phyloP scores from a whole-genome alignment of 2,888 invertebrate species.

The Scelioninae gen. 2 region DNA sequence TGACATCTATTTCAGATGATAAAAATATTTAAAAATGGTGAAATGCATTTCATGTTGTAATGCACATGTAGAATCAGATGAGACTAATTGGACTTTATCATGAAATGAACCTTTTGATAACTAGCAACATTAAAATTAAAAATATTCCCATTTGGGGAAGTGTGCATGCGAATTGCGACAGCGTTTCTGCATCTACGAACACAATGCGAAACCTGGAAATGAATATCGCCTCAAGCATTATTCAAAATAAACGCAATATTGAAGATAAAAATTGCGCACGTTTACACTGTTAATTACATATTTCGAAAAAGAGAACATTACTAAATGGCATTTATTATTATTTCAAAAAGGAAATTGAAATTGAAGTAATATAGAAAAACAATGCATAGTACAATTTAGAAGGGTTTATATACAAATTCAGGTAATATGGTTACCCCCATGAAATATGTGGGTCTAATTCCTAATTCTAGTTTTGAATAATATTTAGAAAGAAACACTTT shows the following conservation, averaged over 20 bases:
- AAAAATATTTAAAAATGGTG: slow-evolving; percentile 10
- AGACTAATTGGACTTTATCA: slow-evolving; percentile 36
- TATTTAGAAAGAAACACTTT: no score
- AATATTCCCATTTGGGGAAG: slow-evolving; percentile 30
- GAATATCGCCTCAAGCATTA: slow-evolving; percentile 31
- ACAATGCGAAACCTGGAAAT: slow-evolving; percentile 15
- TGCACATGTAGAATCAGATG: slow-evolving; percentile 2
- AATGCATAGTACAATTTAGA: no score
- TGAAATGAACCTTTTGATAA: slow-evolving; percentile 27
- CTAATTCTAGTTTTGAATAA: no score
- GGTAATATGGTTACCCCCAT: no score
- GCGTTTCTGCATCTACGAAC: slow-evolving; percentile 7
- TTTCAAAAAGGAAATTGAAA: no score
- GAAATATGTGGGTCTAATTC: no score
- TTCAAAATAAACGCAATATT: slow-evolving; percentile 29
- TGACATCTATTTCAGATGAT: no score
- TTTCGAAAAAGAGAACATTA: background rate
- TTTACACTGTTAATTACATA: slow-evolving; percentile 1
- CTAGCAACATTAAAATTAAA: slow-evolving; percentile 26
- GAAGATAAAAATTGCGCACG: slow-evolving; percentile 1
- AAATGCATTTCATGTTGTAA: slow-evolving; percentile 19
- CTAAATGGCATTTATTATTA: no score
- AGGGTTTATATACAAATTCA: no score
- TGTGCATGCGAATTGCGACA: slow-evolving; percentile 15
- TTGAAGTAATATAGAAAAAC: no score